Conservation (phyloP, 2,888 invertebrate genomes). For the Lydus trimaculatus region DNA sequence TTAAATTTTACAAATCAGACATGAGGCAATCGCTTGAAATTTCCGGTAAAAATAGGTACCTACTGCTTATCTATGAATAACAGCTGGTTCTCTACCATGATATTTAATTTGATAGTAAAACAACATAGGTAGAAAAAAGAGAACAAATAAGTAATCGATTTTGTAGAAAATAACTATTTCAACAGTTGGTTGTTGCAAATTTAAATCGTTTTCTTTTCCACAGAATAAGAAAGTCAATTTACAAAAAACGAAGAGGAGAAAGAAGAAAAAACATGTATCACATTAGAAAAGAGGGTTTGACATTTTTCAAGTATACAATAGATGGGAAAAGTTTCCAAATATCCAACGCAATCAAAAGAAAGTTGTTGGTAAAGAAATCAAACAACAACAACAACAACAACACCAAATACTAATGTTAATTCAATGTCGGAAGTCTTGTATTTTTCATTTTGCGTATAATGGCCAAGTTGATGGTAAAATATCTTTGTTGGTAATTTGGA, state of each 20-base stretch:
- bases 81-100: conserved; percentile 24
- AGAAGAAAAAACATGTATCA: not conserved
- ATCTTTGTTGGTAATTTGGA: too few species aligned
- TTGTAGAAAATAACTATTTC: conserved; percentile 4
- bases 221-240: not conserved
- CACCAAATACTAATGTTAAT: not conserved
- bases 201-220: not conserved
- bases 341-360: not conserved
- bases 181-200: too few species aligned
- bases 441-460: not conserved
- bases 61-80: conserved; percentile 27
- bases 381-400: not conserved
- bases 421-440: not conserved
- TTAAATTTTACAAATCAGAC: not conserved
- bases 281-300: not conserved
- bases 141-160: conserved; percentile 11
- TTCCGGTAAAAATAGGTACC: not conserved
- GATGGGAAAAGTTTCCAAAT: conserved; percentile 6
- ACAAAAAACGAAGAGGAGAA: not conserved
- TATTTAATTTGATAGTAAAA: not conserved
- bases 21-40: not conserved
- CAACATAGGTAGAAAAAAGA: not conserved
- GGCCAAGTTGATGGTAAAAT: too few species aligned
- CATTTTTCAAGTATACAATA: not conserved
- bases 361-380: not conserved